Evolutionary conservation across 1,140 invertebrate species (phyloP).

Genomic region (Orius insidiosus): DNA sequence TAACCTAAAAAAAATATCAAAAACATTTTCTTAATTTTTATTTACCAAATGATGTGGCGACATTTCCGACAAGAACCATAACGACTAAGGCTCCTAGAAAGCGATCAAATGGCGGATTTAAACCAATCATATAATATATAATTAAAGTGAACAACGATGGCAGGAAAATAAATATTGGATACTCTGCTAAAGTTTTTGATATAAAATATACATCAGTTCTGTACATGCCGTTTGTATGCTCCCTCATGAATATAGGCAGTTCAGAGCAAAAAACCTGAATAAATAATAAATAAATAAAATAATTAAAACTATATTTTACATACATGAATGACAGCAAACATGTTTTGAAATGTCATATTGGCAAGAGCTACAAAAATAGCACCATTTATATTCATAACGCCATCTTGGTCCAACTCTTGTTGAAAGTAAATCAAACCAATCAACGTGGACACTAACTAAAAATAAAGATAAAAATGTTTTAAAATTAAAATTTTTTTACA

Average conservation of each 20-base stretch:
- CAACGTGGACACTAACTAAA: slow-evolving; percentile 66
- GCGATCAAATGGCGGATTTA: slow-evolving; percentile 48
- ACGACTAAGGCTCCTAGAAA: slow-evolving; percentile 61
- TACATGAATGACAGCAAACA: slow-evolving; percentile 75
- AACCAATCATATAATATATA: slow-evolving; percentile 72
- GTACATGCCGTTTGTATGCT: slow-evolving; percentile 84
- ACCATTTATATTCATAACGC: slow-evolving; percentile 90
- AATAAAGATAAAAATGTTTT: not conserved
- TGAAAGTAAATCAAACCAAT: slow-evolving; percentile 80
- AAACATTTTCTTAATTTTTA: slow-evolving; percentile 4
- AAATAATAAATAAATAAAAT: slow-evolving; percentile 9
- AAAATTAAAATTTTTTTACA: slow-evolving; percentile 33
- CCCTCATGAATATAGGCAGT: slow-evolving; percentile 77
- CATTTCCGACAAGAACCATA: slow-evolving; percentile 70
- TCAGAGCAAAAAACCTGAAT: slow-evolving; percentile 80
- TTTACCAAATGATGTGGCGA: slow-evolving; percentile 79
- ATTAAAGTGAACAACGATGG: slow-evolving; percentile 71
- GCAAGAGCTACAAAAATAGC: slow-evolving; percentile 84
- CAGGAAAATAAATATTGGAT: slow-evolving; percentile 62
- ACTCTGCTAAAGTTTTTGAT: slow-evolving; percentile 75
- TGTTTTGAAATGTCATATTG: slow-evolving; percentile 87
- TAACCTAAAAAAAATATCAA: slow-evolving; percentile 45
- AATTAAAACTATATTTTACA: not conserved
- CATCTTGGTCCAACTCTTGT: slow-evolving; percentile 67
- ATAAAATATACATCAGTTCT: slow-evolving; percentile 84